Base-by-base conservation (phyloP, 2,113 vertebrate genomes). In the Ovis canadensis region DNA sequence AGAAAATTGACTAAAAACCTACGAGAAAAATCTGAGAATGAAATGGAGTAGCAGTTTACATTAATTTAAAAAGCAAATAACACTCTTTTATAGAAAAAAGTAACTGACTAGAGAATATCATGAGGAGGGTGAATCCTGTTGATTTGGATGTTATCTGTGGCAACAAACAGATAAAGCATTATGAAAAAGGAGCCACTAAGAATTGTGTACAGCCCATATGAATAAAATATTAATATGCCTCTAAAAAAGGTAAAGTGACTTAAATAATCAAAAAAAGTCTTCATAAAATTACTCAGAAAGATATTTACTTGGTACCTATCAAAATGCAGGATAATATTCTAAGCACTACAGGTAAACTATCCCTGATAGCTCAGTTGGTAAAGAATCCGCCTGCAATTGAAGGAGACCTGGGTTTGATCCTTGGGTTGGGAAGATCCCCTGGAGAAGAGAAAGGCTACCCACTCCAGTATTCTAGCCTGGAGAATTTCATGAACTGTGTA, bases 21-120 rank as follows among this genome's bases (percentile, higher is more conserved):
- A 54, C n/a, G 54, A 67, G 14, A 94, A 83, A 88, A 88, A 71
- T 93, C 16, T 95, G 31, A 96, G 43, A 93, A 74, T 36, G 91
- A 94, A 96, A 25, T 40, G 62, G 55, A 90, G 50, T 71, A 7
- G 4, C 45, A 90, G 2, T 14, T 54, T 92, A n/a, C 9, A 92
- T 81, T 93, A 83, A 71, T 90, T 94, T 62, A 33, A 92, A 97
- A 96, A 60, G 45, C 92, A 95, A 92, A 40, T 82, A 90, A 50
- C 23, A 55, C 85, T 86, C 4, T 17, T 84, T 92, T 64, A 95
- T n/a, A 59, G 23, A 67, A 90, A 74, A 11, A 74, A 71, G 48
- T 55, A 95, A 71, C 5, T 11, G 13, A 62, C 55, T 59, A 89
- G 21, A 97, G 36, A 89, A 82, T 60, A 83, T 60, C 31, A 55